Base-by-base conservation (phyloP, 2,113 vertebrate species). In the Stegastes partitus region DNA sequence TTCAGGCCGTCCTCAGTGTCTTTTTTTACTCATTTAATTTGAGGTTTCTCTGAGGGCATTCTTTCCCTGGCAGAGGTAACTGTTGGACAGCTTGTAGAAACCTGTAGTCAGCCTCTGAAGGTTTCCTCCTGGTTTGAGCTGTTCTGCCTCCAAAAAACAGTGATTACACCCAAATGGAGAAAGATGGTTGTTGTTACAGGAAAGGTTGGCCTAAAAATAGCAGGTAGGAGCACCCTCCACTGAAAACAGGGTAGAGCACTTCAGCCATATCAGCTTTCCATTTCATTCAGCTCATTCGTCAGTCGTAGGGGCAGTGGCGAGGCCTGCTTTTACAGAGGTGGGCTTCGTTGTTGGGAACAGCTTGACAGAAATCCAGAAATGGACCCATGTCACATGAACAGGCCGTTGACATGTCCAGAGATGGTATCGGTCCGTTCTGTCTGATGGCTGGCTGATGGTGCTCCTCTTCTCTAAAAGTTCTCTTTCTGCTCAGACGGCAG, bases 121-220 rank as follows among this genome's bases (percentile, higher is more conserved):
- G 50, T 70, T 61, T 55, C 58, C 28, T 74, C 59, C 57, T 75
- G 4, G 6, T 78, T 69, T 65, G 50, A 82, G 37, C 51, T 70
- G 45, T 34, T 49, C 19, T 79, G 57, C 10, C 39, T 59, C 58
- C 42, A 64, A 69, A 83, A 53, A 74, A 53, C 76, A 44, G 71
- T 79, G 81, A 70, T 87, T 84, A 73, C 63, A 26, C 55, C 11
- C 25, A 82, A 84, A 68, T 83, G 78, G 73, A 85, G 65, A 86
- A 87, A 83, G 74, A 87, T 68, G 77, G 79, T 73, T 84, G 72
- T 71, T 53, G 39, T 50, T 58, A 55, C 64, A 70, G 56, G 53
- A 70, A 70, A 74, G 61, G 47, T 65, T 37, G n/a, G 19, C 44
- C 54, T 87, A 78, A 83, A 87, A 85, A 88, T 78, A 86, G 53